phyloP scores from a whole-genome alignment of 2,797 vertebrate species.

The Hydrocynus forskahlii region DNA sequence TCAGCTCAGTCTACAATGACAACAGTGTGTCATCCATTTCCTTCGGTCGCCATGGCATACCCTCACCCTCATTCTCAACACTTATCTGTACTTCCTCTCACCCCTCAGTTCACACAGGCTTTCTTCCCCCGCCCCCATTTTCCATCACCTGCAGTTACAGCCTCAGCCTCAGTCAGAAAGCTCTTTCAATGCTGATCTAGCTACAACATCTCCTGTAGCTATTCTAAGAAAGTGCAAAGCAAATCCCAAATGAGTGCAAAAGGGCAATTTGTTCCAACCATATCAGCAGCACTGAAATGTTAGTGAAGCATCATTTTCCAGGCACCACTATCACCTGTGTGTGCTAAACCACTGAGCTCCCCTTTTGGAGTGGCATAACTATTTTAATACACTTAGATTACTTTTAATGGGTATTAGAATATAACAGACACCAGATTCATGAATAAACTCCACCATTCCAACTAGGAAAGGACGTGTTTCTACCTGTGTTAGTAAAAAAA shows the following conservation, averaged over 20 bases:
- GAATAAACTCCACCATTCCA: neutral
- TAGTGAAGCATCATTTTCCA: neutral
- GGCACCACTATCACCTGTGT: neutral
- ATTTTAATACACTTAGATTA: neutral
- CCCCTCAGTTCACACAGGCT: conserved; percentile 10
- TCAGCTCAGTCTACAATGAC: conserved; percentile 74
- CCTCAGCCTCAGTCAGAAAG: conserved; percentile 32
- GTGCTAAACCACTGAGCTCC: neutral
- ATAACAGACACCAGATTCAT: neutral
- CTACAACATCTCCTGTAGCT: neutral
- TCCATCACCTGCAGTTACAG: conserved; percentile 39
- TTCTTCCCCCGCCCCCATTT: conserved; percentile 28
- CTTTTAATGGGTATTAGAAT: neutral
- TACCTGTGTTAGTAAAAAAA: neutral
- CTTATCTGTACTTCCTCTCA: conserved; percentile 40
- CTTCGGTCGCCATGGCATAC: conserved; percentile 73
- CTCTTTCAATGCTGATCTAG: conserved; percentile 42
- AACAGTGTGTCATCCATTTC: conserved; percentile 71
- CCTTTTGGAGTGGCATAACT: neutral
- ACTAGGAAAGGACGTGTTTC: neutral
- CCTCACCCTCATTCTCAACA: conserved; percentile 47
- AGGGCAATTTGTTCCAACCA: neutral
- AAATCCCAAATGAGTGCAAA: neutral
- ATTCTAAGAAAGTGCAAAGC: neutral
- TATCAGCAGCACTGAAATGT: neutral